Evolutionary conservation across 53 echinoderm and acorn worm genomes (phyloP).

Genomic region (Temnopleurus reevesii): DNA sequence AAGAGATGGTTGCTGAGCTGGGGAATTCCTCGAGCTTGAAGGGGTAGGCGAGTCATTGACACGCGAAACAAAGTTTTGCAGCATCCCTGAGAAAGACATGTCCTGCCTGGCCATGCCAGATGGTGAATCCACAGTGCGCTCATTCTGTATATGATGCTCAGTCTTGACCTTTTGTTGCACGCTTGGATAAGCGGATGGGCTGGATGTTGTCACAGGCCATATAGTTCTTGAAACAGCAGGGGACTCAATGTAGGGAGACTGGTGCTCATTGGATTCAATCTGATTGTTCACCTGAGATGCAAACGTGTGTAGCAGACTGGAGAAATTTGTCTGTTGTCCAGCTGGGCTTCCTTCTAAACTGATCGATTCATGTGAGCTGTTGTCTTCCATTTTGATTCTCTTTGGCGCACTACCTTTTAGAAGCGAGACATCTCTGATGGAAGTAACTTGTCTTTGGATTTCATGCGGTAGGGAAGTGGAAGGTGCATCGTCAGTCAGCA

Average conservation of each 20-base stretch:
- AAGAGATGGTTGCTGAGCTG: neutral
- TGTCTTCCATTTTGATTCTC: neutral
- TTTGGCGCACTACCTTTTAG: neutral
- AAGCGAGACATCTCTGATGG: constrained; percentile 13
- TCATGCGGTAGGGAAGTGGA: neutral
- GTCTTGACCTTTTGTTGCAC: neutral
- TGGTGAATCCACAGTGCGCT: neutral
- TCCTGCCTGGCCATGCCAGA: neutral
- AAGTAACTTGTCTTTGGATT: constrained; percentile 35
- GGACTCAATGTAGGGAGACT: constrained; percentile 3
- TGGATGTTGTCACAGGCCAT: neutral
- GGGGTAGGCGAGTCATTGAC: constrained; percentile 23
- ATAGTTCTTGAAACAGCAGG: neutral
- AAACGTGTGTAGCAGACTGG: constrained; percentile 48
- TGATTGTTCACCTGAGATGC: constrained; percentile 45
- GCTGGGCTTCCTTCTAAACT: neutral
- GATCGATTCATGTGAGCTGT: neutral
- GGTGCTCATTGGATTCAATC: neutral
- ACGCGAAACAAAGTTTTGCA: constrained; percentile 50
- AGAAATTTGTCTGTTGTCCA: constrained; percentile 29
- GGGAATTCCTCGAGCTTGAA: neutral
- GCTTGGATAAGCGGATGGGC: neutral
- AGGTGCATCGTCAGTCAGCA: neutral
- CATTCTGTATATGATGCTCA: neutral
- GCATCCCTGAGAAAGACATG: constrained; percentile 43